phyloP scores from a whole-genome alignment of 2,888 invertebrate species.

The Sisyra nigra region DNA sequence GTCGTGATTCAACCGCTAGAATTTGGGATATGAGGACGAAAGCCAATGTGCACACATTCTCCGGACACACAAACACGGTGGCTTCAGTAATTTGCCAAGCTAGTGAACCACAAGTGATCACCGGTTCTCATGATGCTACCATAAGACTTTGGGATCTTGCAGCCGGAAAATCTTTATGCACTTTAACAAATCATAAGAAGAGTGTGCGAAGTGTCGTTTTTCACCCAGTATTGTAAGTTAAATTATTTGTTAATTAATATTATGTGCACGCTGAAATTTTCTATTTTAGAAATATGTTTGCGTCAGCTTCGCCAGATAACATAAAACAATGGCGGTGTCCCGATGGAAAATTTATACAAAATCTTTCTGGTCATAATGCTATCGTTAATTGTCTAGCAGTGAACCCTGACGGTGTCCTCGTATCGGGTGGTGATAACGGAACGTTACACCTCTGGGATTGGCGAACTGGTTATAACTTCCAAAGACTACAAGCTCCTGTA shows the following conservation, averaged over 20 bases:
- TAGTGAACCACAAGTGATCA: slow-evolving; percentile 80
- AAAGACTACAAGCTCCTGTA: slow-evolving; percentile 77
- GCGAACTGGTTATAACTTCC: slow-evolving; percentile 98
- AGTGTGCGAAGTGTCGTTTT: slow-evolving; percentile 67
- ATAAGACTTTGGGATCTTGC: slow-evolving; percentile 96
- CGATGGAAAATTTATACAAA: slow-evolving; percentile 93
- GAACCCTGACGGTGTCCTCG: slow-evolving; percentile 88
- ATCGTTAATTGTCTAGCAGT: slow-evolving; percentile 94
- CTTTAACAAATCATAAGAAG: slow-evolving; percentile 97
- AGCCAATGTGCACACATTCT: slow-evolving; percentile 91
- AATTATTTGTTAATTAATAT: too few relatives aligned
- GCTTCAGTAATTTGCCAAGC: slow-evolving; percentile 89
- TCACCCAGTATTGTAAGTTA: slow-evolving; percentile 49
- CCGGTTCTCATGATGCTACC: slow-evolving; percentile 92
- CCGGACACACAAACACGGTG: slow-evolving; percentile 94
- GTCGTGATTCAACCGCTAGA: slow-evolving; percentile 88
- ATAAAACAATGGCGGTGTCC: slow-evolving; percentile 99
- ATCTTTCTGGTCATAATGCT: slow-evolving; percentile 90
- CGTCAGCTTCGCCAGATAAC: slow-evolving; percentile 95
- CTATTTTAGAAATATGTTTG: slow-evolving; percentile 67
- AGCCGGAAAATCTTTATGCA: slow-evolving; percentile 84
- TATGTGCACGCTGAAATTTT: too few relatives aligned
- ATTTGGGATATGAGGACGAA: slow-evolving; percentile 99
- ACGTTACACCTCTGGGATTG: slow-evolving; percentile 98
- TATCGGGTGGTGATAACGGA: slow-evolving; percentile 97